Base-by-base conservation (phyloP, 1,140 invertebrate genomes). In the Drosophila ogumai region DNA sequence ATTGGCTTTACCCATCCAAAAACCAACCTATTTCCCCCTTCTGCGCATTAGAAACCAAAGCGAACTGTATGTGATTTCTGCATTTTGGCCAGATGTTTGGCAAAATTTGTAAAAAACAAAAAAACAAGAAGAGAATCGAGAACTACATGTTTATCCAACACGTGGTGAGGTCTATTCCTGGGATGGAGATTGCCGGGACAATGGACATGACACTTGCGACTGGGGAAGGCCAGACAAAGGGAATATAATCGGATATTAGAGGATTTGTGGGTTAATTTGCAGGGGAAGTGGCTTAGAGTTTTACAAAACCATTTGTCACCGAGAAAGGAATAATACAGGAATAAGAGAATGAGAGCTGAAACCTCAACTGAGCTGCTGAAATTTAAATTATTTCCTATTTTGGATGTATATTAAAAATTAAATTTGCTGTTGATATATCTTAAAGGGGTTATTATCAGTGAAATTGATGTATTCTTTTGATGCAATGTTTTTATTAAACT, bases 21-120 rank as follows among this genome's bases (percentile, higher is more conserved):
- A 34, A 65, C 8, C 40, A 25, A 65, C 25, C 25, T 38, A 43
- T 43, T n/a, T 44, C 52, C 65, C 47, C 17, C 17, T 44, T 55
- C 31, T 40, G 40, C 59, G 76, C 76, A 82, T 82, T 87, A 78
- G 72, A 78, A 78, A 63, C 65, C 72, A 80, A 78, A 77, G 76
- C 85, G 73, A 68, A 63, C 52, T 77, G 75, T 63, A 72, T 66
- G 57, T 63, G 43, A 58, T 82, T 76, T 77, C 34, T 59, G 52
- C 54, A 58, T 69, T 69, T 56, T 56, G 41, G 58, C 54, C 75
- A 78, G 75, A 71, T 78, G 75, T 71, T 71, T 43, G 56, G n/a
- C 47, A 68, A 61, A 61, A 13, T 71, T 41, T 68, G 10, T 34
- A 28, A 38, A 46, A 38, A 31, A 22, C 15, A 57, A 32, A 57